Evolutionary conservation across 2,888 invertebrate species (phyloP), one percentile per base, ranked within the genome.

Genomic region (Trachelus troglodyta): DNA sequence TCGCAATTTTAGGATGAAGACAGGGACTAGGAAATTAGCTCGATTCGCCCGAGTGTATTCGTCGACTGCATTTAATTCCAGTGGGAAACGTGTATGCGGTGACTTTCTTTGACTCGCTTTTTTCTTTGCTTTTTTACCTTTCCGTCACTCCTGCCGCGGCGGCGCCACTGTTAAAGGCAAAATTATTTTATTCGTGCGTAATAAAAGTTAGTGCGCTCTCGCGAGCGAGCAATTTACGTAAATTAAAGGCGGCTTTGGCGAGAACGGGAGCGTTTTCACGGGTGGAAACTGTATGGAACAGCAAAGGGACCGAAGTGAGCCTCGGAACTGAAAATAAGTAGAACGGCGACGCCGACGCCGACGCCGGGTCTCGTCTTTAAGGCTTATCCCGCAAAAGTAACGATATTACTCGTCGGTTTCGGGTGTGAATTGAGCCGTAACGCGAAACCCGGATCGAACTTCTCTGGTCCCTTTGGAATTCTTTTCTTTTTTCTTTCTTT

Each of bases 201-300:
- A 83, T 82, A 78, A 83, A 82, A 83, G 81, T 79, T 79, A 71
- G 75, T 69, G 69, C 69, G 74, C 40, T 56, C 40, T 56, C 23
- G 40, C 73, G 77, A 73, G 79, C 77, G 74, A 81, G 86, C 87
- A 87, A 88, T 89, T 88, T 86, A 86, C 87, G 86, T 86, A 88
- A 88, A 89, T 89, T 87, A 88, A 89, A 87, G 85, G 85, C 84
- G 83, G 86, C 86, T 86, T 86, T 86, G 84, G 82, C 83, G 81
- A 83, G 80, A 81, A 79, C 81, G 23, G 40, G 15, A 6, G 23
- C 40, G 23, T 40, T 40, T 40, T 40, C 40, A 40, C 40, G 40
- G 40, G 15, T 40, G 15, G 40, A 40, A 40, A 40, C 15, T 40
- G 40, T 40, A 23, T 15, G 40, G 40, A 4, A 23, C 15, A 23